Conservation (phyloP, 2,888 invertebrate species). For the Cosmia pyralina region DNA sequence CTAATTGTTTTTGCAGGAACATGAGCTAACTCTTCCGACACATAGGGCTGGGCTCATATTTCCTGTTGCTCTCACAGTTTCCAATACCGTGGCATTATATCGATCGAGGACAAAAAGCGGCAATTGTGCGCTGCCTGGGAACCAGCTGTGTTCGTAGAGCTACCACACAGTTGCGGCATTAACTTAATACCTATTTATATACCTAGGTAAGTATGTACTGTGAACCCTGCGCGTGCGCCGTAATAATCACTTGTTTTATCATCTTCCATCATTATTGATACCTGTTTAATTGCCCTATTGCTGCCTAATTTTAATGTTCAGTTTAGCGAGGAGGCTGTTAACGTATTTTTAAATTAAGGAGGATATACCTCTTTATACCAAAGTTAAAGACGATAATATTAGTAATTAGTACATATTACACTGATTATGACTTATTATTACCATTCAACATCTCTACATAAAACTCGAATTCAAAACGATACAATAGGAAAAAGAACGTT, state of each 20-base stretch:
- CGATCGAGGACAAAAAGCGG: slow-evolving; percentile 81
- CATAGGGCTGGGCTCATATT: slow-evolving; percentile 92
- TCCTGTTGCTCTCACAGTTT: slow-evolving; percentile 92
- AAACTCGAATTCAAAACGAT: not conserved
- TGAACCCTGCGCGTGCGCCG: slow-evolving; percentile 19
- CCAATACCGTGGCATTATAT: slow-evolving; percentile 88
- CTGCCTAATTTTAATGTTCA: slow-evolving; percentile 51
- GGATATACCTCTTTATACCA: slow-evolving; percentile 21
- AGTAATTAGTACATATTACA: not conserved
- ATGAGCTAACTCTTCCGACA: slow-evolving; percentile 93
- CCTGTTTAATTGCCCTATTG: slow-evolving; percentile 45
- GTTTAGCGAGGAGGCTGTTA: slow-evolving; percentile 46
- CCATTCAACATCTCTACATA: not conserved
- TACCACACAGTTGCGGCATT: slow-evolving; percentile 48
- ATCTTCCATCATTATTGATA: slow-evolving; percentile 39
- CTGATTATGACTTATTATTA: not conserved
- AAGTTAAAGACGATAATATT: slow-evolving; percentile 10
- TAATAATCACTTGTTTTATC: slow-evolving; percentile 48
- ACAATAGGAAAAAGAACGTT: too few species aligned
- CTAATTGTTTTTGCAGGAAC: slow-evolving; percentile 91
- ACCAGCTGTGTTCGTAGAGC: slow-evolving; percentile 54
- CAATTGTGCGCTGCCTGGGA: slow-evolving; percentile 82
- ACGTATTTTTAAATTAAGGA: slow-evolving; percentile 19
- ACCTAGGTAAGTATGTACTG: slow-evolving; percentile 17
- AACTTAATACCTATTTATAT: slow-evolving; percentile 30